Evolutionary conservation across 1,140 invertebrate genomes (phyloP).

Genomic region (Pogonus chalceus): DNA sequence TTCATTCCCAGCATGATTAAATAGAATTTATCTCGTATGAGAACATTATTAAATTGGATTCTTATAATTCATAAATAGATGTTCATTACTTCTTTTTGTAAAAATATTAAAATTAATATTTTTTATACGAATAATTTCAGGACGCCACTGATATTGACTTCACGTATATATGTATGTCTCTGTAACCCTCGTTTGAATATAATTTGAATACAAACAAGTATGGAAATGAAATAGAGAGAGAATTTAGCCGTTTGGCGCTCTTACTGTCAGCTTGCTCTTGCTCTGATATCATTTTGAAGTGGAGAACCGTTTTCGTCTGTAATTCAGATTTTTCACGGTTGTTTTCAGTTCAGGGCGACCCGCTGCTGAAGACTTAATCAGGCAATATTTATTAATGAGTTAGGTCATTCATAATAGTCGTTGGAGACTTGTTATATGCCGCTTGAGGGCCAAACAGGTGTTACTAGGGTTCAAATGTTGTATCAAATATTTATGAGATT

Average conservation of each 20-base stretch:
- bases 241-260: not conserved
- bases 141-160: not conserved
- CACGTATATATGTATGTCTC: not conserved
- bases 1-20: too few relatives aligned
- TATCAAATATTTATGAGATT: not conserved
- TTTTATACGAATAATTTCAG: too few relatives aligned
- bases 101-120: too few relatives aligned
- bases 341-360: not conserved
- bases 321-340: not conserved
- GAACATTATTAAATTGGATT: too few relatives aligned
- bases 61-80: too few relatives aligned
- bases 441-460: not conserved
- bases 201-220: constrained; percentile 7
- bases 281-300: not conserved
- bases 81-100: too few relatives aligned
- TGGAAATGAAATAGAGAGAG: not conserved
- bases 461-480: not conserved
- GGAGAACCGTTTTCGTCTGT: not conserved
- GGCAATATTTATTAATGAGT: constrained; percentile 5
- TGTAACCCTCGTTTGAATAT: constrained; percentile 2
- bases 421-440: not conserved
- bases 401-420: constrained; percentile 1
- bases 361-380: not conserved
- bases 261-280: not conserved
- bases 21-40: too few relatives aligned